Percentiles rank a stretch among this genome's conserved stretches.
phyloP scores from a whole-genome alignment of 2,888 invertebrate species.

The Caenorhabditis japonica region DNA sequence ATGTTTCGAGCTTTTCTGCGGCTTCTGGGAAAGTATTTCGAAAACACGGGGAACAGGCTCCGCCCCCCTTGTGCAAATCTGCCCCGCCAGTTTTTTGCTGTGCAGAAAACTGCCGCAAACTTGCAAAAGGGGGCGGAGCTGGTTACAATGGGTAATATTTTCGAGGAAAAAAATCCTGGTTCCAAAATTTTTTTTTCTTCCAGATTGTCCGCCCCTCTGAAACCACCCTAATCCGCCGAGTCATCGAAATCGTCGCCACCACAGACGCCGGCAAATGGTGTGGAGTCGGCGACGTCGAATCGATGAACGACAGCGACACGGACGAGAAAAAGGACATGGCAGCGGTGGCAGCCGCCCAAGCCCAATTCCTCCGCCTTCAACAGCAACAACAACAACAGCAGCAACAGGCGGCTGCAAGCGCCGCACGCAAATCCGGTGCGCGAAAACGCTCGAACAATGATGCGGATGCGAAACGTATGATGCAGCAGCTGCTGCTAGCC shows the following conservation, averaged over 20 bases:
- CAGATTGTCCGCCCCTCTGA: constrained; percentile 68
- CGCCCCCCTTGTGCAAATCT: too few relatives aligned
- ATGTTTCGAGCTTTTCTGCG: too few relatives aligned
- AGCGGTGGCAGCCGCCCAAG: constrained; percentile 23
- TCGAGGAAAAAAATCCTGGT: too few relatives aligned
- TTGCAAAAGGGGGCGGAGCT: too few relatives aligned
- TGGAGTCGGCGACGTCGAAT: constrained; percentile 64
- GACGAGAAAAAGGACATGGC: constrained; percentile 42
- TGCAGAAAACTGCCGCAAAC: too few relatives aligned
- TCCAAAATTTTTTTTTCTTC: too few relatives aligned
- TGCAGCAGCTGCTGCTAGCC: constrained; percentile 71
- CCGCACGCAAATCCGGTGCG: constrained; percentile 6
- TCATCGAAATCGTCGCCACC: constrained; percentile 71
- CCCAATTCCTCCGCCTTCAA: constrained; percentile 40
- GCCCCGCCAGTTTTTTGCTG: too few relatives aligned
- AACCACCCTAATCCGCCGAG: constrained; percentile 66
- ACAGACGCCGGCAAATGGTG: constrained; percentile 71
- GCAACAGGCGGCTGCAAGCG: constrained; percentile 15
- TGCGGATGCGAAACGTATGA: constrained; percentile 64
- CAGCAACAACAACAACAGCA: constrained; percentile 31
- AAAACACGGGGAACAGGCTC: too few relatives aligned
- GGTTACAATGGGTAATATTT: too few relatives aligned
- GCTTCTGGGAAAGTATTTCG: too few relatives aligned
- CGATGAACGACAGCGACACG: constrained; percentile 66
- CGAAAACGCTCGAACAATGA: constrained; percentile 44